Conservation (phyloP, 1,140 invertebrate species). For the Pseudomyrmex dendroicus region DNA sequence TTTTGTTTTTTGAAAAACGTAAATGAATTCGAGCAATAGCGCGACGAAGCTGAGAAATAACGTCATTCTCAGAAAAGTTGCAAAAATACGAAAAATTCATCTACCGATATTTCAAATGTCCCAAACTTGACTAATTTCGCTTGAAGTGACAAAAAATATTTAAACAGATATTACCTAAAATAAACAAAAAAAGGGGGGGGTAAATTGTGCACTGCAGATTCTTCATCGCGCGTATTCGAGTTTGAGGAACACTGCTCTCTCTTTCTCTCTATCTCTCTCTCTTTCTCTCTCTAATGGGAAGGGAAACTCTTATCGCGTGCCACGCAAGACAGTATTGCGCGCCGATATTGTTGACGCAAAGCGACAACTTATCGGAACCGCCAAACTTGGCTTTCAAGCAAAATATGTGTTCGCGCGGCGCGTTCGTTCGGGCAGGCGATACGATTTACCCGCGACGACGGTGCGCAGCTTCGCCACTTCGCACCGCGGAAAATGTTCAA, state of each 20-base stretch:
- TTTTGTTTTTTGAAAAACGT: background rate
- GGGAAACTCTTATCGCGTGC: slow-evolving; percentile 36
- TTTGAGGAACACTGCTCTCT: slow-evolving; percentile 5
- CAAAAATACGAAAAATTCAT: too few relatives aligned
- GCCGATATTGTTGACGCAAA: slow-evolving; percentile 52
- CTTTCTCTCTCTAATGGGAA: background rate
- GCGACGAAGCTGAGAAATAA: background rate
- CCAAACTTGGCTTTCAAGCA: slow-evolving; percentile 41
- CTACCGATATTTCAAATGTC: background rate
- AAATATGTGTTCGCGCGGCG: slow-evolving; percentile 9
- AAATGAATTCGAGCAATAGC: background rate
- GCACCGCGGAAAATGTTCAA: slow-evolving; percentile 26
- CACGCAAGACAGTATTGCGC: slow-evolving; percentile 30
- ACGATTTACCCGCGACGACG: slow-evolving; percentile 31
- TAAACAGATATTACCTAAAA: too few relatives aligned
- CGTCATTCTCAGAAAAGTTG: background rate
- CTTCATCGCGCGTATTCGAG: background rate
- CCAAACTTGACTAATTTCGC: too few relatives aligned
- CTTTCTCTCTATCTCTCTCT: background rate
- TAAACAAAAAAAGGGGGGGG: too few relatives aligned
- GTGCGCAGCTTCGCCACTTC: background rate
- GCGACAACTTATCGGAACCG: slow-evolving; percentile 41
- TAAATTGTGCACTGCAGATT: too few relatives aligned
- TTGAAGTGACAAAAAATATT: too few relatives aligned
- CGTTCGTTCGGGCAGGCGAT: slow-evolving; percentile 12